Evolutionary conservation across 2,797 vertebrate species (phyloP).

Genomic region (Mionectes olivaceus): DNA sequence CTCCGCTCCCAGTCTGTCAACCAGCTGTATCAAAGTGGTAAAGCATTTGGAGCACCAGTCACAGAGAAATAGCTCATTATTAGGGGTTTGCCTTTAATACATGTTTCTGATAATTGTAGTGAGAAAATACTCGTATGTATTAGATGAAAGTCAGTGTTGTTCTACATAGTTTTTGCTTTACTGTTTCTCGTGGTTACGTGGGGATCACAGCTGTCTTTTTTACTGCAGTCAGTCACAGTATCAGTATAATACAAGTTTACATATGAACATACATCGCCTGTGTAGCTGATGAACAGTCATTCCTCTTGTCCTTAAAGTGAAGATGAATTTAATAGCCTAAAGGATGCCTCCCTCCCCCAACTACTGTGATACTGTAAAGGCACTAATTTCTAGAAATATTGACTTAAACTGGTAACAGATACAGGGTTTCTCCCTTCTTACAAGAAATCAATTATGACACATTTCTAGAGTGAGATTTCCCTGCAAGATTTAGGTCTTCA

Average conservation of each 20-base stretch:
- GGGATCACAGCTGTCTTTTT: neutral
- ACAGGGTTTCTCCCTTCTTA: neutral
- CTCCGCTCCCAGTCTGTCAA: neutral
- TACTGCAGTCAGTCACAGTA: rapidly evolving
- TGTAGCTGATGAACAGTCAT: neutral
- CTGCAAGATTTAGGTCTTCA: neutral
- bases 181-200: rapidly evolving
- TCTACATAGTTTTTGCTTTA: rapidly evolving
- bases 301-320: neutral
- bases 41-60: neutral
- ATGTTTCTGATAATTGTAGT: neutral
- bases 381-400: neutral
- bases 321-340: neutral
- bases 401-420: neutral
- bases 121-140: rapidly evolving
- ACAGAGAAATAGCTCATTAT: neutral
- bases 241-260: neutral
- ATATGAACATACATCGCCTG: neutral
- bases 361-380: neutral
- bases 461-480: neutral
- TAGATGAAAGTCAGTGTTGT: neutral
- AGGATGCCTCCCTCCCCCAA: neutral
- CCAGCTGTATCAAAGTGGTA: neutral
- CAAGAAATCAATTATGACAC: neutral
- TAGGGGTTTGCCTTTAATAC: neutral